Conservation (phyloP, 2,888 invertebrate genomes). For the Drosophila limbata region DNA sequence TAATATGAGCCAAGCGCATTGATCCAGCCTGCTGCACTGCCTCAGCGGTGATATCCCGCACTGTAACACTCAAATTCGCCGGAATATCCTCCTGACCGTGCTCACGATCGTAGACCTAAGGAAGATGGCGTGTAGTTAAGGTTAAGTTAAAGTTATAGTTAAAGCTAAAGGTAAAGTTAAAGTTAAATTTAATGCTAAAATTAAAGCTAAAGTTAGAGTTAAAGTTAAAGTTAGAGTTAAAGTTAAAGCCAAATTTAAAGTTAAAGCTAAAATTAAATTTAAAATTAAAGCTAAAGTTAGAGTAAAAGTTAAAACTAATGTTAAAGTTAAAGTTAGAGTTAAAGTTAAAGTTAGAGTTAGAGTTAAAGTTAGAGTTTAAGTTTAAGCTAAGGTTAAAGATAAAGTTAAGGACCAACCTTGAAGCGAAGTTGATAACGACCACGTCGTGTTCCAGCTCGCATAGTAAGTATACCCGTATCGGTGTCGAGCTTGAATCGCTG, state of each 20-base stretch:
- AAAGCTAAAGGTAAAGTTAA: background rate
- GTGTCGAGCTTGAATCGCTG: slow-evolving; percentile 94
- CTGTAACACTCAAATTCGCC: slow-evolving; percentile 96
- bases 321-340: background rate
- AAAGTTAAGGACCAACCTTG: slow-evolving; percentile 85
- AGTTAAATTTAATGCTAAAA: background rate
- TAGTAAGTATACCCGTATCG: slow-evolving; percentile 96
- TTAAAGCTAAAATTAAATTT: background rate
- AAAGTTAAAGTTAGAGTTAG: background rate
- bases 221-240: background rate
- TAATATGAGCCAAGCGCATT: slow-evolving; percentile 95
- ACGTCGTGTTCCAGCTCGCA: slow-evolving; percentile 95
- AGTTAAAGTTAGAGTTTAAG: background rate
- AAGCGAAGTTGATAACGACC: slow-evolving; percentile 93
- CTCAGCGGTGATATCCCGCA: slow-evolving; percentile 96
- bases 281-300: too few relatives aligned
- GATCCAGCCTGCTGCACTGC: slow-evolving; percentile 98
- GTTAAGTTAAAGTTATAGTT: background rate
- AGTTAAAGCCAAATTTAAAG: background rate
- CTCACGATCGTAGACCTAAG: slow-evolving; percentile 93
- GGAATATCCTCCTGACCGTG: slow-evolving; percentile 97
- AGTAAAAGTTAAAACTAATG: background rate
- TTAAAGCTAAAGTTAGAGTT: background rate
- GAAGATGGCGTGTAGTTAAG: background rate
- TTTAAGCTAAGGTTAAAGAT: background rate